Base-by-base conservation (phyloP, 1,140 invertebrate species). In the Berghia stephanieae region DNA sequence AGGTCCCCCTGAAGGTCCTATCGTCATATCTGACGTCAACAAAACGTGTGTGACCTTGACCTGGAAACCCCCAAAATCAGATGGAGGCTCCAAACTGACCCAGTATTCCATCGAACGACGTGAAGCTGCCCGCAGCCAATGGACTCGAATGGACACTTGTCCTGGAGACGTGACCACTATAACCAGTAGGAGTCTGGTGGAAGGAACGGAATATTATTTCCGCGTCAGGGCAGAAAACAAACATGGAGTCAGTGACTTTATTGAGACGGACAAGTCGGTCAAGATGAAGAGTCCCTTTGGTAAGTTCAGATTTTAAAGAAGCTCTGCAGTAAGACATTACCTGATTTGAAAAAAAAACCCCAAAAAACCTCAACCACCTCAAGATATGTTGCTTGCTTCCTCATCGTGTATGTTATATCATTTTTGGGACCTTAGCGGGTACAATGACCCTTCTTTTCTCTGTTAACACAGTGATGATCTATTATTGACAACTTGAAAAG, bases 221-320 rank as follows among this genome's bases (percentile, higher is more conserved):
- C 92, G 97, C 77, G 94, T 99, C 0, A 87, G 90, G 55, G 98
- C 98, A 40, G 84, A 83, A 66, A 99, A 99, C 89, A 96, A 96
- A 8, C 96, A 96, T 66, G 98, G 87, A 38, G 70, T 75, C 49
- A 85, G 86, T 74, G 81, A 84, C 80, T 94, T 96, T 40, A 97
- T 96, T 76, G 96, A 98, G 67, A 92, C 95, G 13, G 97, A 96
- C 0, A 92, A 94, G 66, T 91, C 94, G 24, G 93, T 98, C 70
- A 94, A 60, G 49, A 79, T 82, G 95, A 98, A 97, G 90, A 96
- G 95, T 89, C 96, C 96, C 79, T 98, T 96, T 89, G 96, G 96
- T 98, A 91, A 94, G 94, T 78, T 13, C n/a, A n/a, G n/a, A 31
- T 2, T 74, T 43, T 40, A 55, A 21, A 68, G 66, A 74, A 67